These are phyloP conservation scores for Saimiri boliviensis DNA, from an alignment of 2,113 vertebrate genomes.

Conservation along the genomic window DNA sequence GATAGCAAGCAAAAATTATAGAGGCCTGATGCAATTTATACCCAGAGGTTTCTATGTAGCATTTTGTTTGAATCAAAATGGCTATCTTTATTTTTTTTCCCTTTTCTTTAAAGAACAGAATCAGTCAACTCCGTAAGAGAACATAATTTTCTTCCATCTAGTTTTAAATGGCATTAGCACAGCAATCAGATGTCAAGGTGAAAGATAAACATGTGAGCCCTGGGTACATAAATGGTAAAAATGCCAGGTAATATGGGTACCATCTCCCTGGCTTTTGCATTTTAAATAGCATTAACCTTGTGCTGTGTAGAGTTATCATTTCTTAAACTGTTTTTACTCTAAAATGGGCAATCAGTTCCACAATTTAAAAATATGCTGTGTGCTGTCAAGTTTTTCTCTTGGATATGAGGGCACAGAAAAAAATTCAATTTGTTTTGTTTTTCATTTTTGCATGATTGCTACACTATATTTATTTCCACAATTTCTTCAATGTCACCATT, in stretches of 20 bases:
- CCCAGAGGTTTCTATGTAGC: slow-evolving; percentile 74
- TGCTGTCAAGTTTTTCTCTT: slow-evolving; percentile 52
- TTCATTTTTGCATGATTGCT: slow-evolving; percentile 46
- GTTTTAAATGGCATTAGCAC: slow-evolving; percentile 82
- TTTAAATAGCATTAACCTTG: slow-evolving; percentile 80
- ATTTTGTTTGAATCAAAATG: slow-evolving; percentile 79
- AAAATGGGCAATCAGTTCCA: slow-evolving; percentile 59
- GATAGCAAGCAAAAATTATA: slow-evolving; percentile 81
- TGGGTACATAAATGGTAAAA: slow-evolving; percentile 69
- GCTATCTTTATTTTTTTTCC: slow-evolving; percentile 75
- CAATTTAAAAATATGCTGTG: slow-evolving; percentile 65
- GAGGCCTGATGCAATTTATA: slow-evolving; percentile 73
- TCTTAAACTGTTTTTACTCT: slow-evolving; percentile 69
- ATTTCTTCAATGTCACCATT: slow-evolving; percentile 47
- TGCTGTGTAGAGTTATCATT: slow-evolving; percentile 45
- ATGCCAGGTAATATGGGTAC: slow-evolving; percentile 66
- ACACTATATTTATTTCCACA: slow-evolving; percentile 59
- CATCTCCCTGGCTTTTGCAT: slow-evolving; percentile 68
- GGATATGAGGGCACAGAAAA: background rate
- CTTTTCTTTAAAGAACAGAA: slow-evolving; percentile 78
- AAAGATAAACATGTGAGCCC: slow-evolving; percentile 79
- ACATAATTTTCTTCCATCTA: slow-evolving; percentile 82
- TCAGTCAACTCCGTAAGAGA: slow-evolving; percentile 74
- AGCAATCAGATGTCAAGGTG: slow-evolving; percentile 80
- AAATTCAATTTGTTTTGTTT: slow-evolving; percentile 42